Evolutionary conservation across 2,888 invertebrate genomes (phyloP), one percentile per base, ranked within the genome.

Genomic region (Calameuta filiformis): DNA sequence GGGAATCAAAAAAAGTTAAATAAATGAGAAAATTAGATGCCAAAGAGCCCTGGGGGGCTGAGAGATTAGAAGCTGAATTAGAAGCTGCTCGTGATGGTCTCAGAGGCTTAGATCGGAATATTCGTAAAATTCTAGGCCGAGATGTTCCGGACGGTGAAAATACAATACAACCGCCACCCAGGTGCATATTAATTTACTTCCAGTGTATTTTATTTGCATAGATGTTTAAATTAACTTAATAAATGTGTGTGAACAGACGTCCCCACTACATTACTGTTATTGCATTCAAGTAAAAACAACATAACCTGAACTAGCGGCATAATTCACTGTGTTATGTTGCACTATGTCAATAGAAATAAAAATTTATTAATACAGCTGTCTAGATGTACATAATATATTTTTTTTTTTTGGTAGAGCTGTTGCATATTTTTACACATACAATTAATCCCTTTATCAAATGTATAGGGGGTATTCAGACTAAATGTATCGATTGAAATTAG

Each of bases 141-240:
- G 91, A 91, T 85, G 86, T 91, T 73, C 90, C 91, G 79, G 91
- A 91, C 35, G 89, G 89, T 23, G 91, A 91, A 83, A 91, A 89
- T 83, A 89, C 88, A 56, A 68, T 85, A 31, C 90, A 89, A 79
- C 85, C 82, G 75, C 78, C 56, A 56, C 23, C 56, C 2, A 56
- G 56, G 56, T 56, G 56, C 56, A 56, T 9, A 23, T 56, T 56
- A 23, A 9, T 9, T 56, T 23, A 23, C 23, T 23, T 56, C 2
- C 9, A 56, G 23, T 56, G 0, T 23, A 56, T 56, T 56, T 56
- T 56, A 23, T 40, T 40, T 40, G 23, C 6, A 56, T 56, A 23
- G 9, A 15, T 56, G 56, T 56, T 23, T 23, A 40, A 40, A 40
- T 12, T 15, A 56, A 56, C 6, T 23, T 23, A 23, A 56, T 40